Evolutionary conservation across 2,113 vertebrate species (phyloP).

Genomic region (Phodopus roborovskii): DNA sequence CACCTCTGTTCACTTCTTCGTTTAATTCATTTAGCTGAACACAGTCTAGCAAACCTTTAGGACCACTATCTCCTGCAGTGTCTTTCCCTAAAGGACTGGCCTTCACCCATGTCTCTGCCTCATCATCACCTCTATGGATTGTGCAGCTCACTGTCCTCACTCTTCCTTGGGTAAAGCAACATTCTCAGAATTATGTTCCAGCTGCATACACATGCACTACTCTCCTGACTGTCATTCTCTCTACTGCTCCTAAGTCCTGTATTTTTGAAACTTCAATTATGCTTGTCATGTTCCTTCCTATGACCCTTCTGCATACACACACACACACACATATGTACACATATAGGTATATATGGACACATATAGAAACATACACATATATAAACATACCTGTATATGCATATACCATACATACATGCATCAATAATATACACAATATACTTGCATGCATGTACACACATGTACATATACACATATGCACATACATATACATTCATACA

Average conservation of each 20-base stretch:
- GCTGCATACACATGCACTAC: too few relatives aligned
- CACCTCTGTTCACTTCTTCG: background rate
- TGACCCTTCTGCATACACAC: background rate
- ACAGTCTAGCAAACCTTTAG: background rate
- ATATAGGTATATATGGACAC: background rate
- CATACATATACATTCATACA: background rate
- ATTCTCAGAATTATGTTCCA: background rate
- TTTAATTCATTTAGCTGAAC: slow-evolving; percentile 30
- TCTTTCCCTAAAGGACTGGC: background rate
- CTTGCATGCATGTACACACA: background rate
- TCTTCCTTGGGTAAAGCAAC: background rate
- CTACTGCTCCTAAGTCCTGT: background rate
- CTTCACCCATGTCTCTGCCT: background rate
- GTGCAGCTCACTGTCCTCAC: background rate
- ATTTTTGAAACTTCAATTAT: background rate
- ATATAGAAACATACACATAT: background rate
- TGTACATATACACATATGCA: background rate
- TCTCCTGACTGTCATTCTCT: background rate
- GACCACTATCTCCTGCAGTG: background rate
- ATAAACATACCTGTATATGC: background rate
- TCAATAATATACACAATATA: background rate
- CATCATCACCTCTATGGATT: too few relatives aligned
- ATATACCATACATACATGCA: too few relatives aligned
- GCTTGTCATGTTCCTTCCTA: background rate
- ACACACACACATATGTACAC: background rate